Evolutionary conservation across 2,888 invertebrate genomes (phyloP), one percentile per base, ranked within the genome.

Genomic region (Tetrapedia diversipes): DNA sequence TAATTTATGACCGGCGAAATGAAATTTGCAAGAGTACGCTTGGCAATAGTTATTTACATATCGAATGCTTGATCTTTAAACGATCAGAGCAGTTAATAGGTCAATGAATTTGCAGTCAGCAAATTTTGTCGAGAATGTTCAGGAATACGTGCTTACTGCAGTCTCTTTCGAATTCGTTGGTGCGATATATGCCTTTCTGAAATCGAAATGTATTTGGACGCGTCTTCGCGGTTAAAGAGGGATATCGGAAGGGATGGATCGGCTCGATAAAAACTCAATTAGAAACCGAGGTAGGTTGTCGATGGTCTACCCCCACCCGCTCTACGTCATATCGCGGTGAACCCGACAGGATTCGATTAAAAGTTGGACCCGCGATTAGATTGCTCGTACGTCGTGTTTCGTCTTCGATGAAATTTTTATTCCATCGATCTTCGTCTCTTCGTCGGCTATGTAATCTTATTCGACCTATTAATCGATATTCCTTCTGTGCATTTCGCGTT

Each of bases 191-290:
- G 22, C 41, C 64, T 16, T 6, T 43, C 34, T 4, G 43, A 19
- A 34, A 8, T 24, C 16, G 6, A 32, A 47, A 27, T 37, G 51
- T 49, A 19, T n/a, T n/a, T n/a, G 41, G 27, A 43, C 29, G n/a
- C 41, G 57, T 41, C 41, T 11, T n/a, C 11, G 19, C 22, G 45
- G 45, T 45, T 32, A 61, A 61, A n/a, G 16, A 47, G 16, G 8
- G 11, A 27, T 41, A 41, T 64, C 29, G 51, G 6, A 10, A 16
- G 11, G 53, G 19, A 22, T 41, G 53, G 41, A n/a, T 64, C 49
- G 64, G 22, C 19, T 64, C 53, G 64, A 53, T 53, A 53, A 53
- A 53, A 53, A 64, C 53, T 53, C 41, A 41, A 53, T 53, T 41
- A 64, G 41, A 51, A 63, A 16, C 27, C 14, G 37, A 19, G 32